These are phyloP conservation scores for Trogon surrucura DNA, from an alignment of 2,113 vertebrate species.

Conservation along the genomic window DNA sequence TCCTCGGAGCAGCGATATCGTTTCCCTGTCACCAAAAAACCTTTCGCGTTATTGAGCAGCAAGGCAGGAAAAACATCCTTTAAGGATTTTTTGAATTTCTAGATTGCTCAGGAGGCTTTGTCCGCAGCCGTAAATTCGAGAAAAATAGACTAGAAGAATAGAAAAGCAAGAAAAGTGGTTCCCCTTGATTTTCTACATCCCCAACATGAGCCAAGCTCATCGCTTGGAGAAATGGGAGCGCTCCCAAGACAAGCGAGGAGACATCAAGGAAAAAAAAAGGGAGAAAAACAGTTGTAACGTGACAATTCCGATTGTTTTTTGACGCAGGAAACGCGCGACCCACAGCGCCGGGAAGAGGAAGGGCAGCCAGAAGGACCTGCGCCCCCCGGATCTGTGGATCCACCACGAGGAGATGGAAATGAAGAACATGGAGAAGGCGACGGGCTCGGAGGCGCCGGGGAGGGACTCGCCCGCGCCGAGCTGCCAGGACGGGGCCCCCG, in stretches of 20 bases:
- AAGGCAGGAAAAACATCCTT: neutral
- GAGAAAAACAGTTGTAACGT: neutral
- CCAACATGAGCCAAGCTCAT: too few species aligned
- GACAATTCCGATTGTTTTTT: neutral
- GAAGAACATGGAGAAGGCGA: conserved; percentile 93
- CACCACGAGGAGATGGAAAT: conserved; percentile 98
- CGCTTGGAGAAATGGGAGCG: too few species aligned
- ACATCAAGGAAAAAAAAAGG: neutral
- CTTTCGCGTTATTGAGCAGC: neutral
- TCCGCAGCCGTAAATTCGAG: neutral
- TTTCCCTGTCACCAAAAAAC: neutral
- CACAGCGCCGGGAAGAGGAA: conserved; percentile 89
- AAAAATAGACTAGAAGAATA: too few species aligned
- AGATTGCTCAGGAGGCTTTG: neutral
- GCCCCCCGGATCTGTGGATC: conserved; percentile 95
- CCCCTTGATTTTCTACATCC: too few species aligned
- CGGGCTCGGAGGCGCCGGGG: conserved; percentile 79
- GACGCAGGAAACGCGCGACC: conserved; percentile 85
- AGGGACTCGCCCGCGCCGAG: conserved; percentile 85
- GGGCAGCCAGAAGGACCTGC: conserved; percentile 92
- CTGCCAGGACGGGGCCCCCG: conserved; percentile 89
- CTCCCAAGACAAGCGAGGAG: neutral
- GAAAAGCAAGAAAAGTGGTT: too few species aligned
- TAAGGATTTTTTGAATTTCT: neutral
- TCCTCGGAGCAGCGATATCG: neutral